phyloP scores from a whole-genome alignment of 2,888 invertebrate genomes.

The Ryuthela nishihirai region DNA sequence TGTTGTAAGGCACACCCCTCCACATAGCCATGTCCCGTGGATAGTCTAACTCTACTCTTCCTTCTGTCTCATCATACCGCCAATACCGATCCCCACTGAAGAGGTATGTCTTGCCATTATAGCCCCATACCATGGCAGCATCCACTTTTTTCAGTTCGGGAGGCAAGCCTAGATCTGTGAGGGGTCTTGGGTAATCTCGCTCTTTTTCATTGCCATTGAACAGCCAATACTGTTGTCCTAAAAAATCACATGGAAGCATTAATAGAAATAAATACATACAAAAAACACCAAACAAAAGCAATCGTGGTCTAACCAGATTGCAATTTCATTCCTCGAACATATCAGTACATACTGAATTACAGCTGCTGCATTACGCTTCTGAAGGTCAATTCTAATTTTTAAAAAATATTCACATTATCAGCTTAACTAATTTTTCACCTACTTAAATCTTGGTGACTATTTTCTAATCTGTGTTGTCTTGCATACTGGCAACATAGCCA shows the following conservation, averaged over 20 bases:
- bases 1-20: constrained; percentile 82
- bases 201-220: constrained; percentile 69
- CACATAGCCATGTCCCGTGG: constrained; percentile 93
- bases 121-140: constrained; percentile 66
- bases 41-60: constrained; percentile 75
- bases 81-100: constrained; percentile 64
- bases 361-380: no score
- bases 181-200: constrained; percentile 65
- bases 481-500: no score
- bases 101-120: constrained; percentile 56
- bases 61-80: constrained; percentile 61
- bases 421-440: no score
- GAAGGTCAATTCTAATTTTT: no score
- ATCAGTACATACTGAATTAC: no score
- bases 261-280: no score
- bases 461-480: no score
- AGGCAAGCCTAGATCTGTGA: constrained; percentile 66
- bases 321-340: no score
- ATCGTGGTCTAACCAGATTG: no score
- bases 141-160: constrained; percentile 61
- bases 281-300: no score
- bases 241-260: neutral
- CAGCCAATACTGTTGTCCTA: constrained; percentile 64
- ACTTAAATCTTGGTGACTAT: no score
- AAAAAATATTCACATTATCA: no score